phyloP scores from a whole-genome alignment of 2,113 vertebrate genomes.

The Aythya baeri region DNA sequence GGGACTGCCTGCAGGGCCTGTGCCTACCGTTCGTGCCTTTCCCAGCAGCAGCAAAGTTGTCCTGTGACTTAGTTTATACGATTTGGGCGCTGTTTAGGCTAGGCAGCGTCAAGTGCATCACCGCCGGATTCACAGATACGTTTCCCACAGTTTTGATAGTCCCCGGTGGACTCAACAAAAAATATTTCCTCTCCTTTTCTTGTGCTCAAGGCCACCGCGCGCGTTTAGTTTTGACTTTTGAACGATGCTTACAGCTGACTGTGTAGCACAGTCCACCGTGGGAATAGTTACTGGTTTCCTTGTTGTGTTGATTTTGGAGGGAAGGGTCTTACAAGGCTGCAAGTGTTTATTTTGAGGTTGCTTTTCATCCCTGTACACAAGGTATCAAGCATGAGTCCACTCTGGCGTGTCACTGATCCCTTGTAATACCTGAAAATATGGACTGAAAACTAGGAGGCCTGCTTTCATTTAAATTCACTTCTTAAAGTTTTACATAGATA shows the following conservation, averaged over 20 bases:
- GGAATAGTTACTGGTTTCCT: neutral
- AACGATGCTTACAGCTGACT: neutral
- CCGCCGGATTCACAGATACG: neutral
- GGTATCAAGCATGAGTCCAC: neutral
- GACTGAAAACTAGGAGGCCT: neutral
- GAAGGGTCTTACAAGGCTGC: neutral
- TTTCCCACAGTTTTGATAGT: neutral
- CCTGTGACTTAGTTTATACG: neutral
- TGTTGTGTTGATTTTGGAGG: neutral
- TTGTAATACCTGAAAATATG: neutral
- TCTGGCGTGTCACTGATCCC: neutral
- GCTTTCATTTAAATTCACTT: neutral
- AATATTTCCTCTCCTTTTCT: neutral
- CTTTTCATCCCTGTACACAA: neutral
- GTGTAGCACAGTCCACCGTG: neutral
- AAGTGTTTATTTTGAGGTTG: neutral
- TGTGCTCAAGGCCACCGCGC: neutral
- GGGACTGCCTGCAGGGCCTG: neutral
- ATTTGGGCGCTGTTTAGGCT: neutral
- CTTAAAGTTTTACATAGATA: neutral
- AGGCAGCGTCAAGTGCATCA: accelerated
- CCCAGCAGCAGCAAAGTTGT: neutral
- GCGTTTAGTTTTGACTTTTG: neutral
- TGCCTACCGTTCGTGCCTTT: neutral
- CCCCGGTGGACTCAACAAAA: neutral